Evolutionary conservation across 1,140 invertebrate genomes (phyloP).

Genomic region (Penaeus japonicus): DNA sequence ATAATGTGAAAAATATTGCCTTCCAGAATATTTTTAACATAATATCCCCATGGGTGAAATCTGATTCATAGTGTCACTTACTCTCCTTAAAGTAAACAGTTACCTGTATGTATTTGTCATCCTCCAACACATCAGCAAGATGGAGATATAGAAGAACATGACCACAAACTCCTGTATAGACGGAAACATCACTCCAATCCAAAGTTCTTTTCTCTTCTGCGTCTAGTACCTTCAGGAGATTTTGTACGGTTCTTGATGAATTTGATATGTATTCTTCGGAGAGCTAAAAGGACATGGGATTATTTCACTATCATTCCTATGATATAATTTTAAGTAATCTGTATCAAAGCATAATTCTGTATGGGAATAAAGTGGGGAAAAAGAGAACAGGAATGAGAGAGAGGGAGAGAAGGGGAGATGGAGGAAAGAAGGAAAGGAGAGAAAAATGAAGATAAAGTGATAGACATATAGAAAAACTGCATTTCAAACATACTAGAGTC

Average conservation of each 20-base stretch:
- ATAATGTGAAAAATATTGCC: too few species aligned
- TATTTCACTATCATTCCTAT: neutral
- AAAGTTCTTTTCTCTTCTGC: neutral
- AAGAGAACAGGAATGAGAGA: too few species aligned
- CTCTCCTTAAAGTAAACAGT: too few species aligned
- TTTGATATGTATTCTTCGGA: neutral
- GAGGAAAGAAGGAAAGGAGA: too few species aligned
- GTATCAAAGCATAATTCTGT: too few species aligned
- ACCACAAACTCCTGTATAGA: slow-evolving; percentile 13
- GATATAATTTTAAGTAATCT: too few species aligned
- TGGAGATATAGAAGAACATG: slow-evolving; percentile 8
- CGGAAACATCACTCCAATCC: neutral
- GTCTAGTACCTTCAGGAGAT: slow-evolving; percentile 3
- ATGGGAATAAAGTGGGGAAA: too few species aligned
- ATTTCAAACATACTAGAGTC: too few species aligned
- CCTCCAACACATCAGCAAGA: neutral
- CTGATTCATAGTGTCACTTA: neutral
- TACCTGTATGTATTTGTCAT: slow-evolving; percentile 9
- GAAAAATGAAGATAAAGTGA: too few species aligned
- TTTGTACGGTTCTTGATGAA: neutral
- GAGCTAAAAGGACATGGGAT: neutral
- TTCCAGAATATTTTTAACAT: neutral
- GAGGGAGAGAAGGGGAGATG: too few species aligned
- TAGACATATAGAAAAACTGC: too few species aligned
- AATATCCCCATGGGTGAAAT: neutral